Percentiles rank a stretch among this genome's conserved stretches.
Evolutionary conservation across 1,140 invertebrate species (phyloP).

Genomic region (Magallana angulata): DNA sequence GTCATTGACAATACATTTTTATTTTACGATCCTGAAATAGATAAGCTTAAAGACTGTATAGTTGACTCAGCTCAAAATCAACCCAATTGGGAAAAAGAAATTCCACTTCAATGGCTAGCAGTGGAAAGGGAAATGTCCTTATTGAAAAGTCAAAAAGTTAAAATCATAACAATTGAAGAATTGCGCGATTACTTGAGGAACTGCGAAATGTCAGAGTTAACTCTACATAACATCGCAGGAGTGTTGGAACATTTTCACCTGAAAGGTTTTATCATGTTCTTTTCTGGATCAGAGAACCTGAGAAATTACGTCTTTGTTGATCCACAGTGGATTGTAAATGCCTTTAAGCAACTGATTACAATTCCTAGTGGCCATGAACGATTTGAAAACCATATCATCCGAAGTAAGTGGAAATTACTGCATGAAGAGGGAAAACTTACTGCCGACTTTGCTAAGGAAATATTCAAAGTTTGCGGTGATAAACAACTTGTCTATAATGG

Average conservation of each 20-base stretch:
- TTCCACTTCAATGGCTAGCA: conserved; percentile 26
- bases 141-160: background rate
- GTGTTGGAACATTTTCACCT: conserved; percentile 17
- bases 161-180: background rate
- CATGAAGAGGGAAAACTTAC: conserved; percentile 7
- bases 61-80: background rate
- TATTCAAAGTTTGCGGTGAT: background rate
- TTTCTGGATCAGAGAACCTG: background rate
- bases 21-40: conserved; percentile 31
- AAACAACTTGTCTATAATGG: background rate
- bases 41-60: background rate
- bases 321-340: conserved; percentile 37
- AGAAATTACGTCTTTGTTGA: background rate
- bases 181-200: background rate
- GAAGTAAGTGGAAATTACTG: background rate
- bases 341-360: conserved; percentile 12
- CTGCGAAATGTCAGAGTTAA: conserved; percentile 1
- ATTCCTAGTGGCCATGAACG: background rate
- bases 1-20: background rate
- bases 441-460: conserved; percentile 7
- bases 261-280: conserved; percentile 26
- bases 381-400: background rate
- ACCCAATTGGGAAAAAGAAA: conserved; percentile 23
- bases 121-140: background rate
- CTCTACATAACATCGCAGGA: background rate